Evolutionary conservation across 2,888 invertebrate species (phyloP).

Genomic region (Drosophila birchii): DNA sequence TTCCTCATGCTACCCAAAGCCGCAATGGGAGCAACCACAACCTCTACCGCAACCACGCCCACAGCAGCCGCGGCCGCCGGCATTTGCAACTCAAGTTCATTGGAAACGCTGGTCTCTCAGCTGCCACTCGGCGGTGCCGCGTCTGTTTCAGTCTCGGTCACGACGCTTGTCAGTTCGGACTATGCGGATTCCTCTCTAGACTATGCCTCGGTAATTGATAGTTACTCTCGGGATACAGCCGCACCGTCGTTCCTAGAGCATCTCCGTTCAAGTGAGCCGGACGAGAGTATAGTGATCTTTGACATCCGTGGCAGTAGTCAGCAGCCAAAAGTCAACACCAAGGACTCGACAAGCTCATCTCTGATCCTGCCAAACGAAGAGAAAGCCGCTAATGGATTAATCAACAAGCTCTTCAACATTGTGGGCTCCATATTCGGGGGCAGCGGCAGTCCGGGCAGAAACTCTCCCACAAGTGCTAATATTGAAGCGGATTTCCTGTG

Average conservation of each 20-base stretch:
- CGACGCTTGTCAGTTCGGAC: constrained; percentile 52
- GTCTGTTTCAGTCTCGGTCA: constrained; percentile 58
- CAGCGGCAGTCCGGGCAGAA: constrained; percentile 21
- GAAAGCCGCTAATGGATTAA: constrained; percentile 56
- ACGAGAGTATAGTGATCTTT: constrained; percentile 80
- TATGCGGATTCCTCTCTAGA: constrained; percentile 55
- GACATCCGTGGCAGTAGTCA: constrained; percentile 77
- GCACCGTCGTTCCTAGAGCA: constrained; percentile 68
- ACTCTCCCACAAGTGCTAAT: constrained; percentile 31
- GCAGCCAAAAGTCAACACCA: background rate
- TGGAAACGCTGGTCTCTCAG: constrained; percentile 73
- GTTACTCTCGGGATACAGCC: constrained; percentile 32
- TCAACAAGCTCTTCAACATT: constrained; percentile 76
- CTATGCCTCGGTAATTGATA: constrained; percentile 55
- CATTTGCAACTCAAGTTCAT: constrained; percentile 74
- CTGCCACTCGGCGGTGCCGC: constrained; percentile 55
- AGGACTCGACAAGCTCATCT: background rate
- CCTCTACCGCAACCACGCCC: constrained; percentile 23
- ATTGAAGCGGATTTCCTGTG: constrained; percentile 70
- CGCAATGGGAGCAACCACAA: constrained; percentile 49
- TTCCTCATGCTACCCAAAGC: constrained; percentile 79
- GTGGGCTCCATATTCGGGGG: constrained; percentile 79
- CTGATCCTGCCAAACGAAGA: constrained; percentile 33
- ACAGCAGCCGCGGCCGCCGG: constrained; percentile 7
- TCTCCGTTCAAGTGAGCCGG: constrained; percentile 53